Evolutionary conservation across 2,888 invertebrate genomes (phyloP).

Genomic region (Eilema caniola): DNA sequence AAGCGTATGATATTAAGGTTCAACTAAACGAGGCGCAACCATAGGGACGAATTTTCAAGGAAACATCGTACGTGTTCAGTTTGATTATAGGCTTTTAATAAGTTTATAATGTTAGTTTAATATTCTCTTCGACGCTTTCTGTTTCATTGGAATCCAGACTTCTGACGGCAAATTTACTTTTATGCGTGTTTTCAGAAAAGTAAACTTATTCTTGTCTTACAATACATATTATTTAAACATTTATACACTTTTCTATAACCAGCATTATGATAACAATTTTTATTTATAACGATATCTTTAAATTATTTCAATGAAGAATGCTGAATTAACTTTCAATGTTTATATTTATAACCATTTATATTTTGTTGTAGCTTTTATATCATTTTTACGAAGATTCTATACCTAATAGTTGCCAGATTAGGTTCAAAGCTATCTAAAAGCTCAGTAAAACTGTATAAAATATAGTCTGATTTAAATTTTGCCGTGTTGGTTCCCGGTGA

Average conservation of each 20-base stretch:
- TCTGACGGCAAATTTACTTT: background rate
- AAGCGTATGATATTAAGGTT: slow-evolving; percentile 2
- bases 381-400: background rate
- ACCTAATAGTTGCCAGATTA: background rate
- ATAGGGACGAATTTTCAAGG: background rate
- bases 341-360: no score
- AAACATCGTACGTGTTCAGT: slow-evolving; percentile 12
- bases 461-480: background rate
- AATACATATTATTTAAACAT: no score
- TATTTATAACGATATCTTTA: no score
- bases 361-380: background rate
- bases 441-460: no score
- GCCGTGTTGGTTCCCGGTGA: no score
- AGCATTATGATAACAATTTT: no score
- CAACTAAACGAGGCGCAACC: background rate
- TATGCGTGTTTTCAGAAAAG: background rate
- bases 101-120: slow-evolving; percentile 9
- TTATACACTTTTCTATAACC: no score
- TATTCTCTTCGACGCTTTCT: background rate
- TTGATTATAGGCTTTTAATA: slow-evolving; percentile 13
- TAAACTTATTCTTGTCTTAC: no score
- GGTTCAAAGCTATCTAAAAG: background rate
- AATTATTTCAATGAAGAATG: no score
- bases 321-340: no score
- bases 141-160: background rate